A percentile compares a stretch with the other conserved stretches of the same genome.
Evolutionary conservation across 2,888 invertebrate species (phyloP).

Genomic region (Mesoligia furuncula): DNA sequence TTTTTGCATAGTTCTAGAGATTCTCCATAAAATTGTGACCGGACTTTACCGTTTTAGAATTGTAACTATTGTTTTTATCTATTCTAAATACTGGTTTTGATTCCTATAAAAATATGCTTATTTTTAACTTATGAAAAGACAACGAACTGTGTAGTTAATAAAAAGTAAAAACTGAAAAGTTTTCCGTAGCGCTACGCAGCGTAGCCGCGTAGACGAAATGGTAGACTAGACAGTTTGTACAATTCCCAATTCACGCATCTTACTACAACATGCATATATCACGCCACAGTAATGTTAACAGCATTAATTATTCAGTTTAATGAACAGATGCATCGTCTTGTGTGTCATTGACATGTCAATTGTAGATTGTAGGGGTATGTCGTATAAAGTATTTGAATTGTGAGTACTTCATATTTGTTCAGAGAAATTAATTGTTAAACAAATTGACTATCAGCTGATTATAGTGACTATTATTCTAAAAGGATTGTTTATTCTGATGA

Average conservation of each 20-base stretch:
- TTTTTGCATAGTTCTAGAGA: not conserved
- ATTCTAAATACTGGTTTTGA: not conserved
- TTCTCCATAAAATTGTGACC: not conserved
- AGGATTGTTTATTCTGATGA: no score
- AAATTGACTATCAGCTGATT: not conserved
- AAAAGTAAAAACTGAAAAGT: not conserved
- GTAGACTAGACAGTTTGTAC: not conserved
- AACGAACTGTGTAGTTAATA: not conserved
- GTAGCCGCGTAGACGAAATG: not conserved
- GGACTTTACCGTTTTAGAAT: not conserved
- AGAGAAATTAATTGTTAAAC: not conserved
- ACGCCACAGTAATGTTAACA: constrained; percentile 70
- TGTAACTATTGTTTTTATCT: not conserved
- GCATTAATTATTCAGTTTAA: constrained; percentile 77
- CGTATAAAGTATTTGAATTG: constrained; percentile 45
- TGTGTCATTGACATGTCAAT: constrained; percentile 60
- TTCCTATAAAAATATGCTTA: not conserved
- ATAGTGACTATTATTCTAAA: no score
- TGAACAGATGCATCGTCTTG: constrained; percentile 66
- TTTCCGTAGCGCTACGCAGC: not conserved
- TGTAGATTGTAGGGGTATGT: constrained; percentile 42
- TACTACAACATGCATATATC: constrained; percentile 55
- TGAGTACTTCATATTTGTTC: not conserved
- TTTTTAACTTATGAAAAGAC: not conserved
- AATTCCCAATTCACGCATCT: not conserved